phyloP scores from a whole-genome alignment of 2,797 vertebrate genomes.

The Pristis pectinata region DNA sequence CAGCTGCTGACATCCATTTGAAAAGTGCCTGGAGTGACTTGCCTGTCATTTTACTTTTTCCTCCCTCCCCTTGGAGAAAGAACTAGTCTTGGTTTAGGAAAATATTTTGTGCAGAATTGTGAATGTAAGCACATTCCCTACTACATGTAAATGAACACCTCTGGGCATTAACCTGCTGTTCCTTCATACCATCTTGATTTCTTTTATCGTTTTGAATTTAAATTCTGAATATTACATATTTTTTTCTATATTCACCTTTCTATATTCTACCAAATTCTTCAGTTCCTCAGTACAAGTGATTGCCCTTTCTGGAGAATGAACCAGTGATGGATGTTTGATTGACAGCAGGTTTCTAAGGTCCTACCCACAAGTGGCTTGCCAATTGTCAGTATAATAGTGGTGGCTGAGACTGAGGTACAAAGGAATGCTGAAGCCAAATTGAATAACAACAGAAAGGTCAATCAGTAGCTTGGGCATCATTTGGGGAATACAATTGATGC shows the following conservation, averaged over 20 bases:
- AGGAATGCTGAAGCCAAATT: background rate
- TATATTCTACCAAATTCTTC: background rate
- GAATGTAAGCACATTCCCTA: background rate
- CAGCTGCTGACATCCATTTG: constrained; percentile 3
- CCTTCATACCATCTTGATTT: background rate
- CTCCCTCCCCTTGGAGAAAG: background rate
- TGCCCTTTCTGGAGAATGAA: background rate
- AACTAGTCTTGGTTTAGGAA: background rate
- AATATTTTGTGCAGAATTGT: background rate
- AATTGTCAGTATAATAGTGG: background rate
- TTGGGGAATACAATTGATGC: background rate
- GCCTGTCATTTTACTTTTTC: background rate
- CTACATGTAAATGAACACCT: background rate
- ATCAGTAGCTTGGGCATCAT: background rate
- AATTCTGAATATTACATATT: background rate
- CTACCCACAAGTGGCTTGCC: background rate
- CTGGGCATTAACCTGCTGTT: background rate
- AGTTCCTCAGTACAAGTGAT: background rate
- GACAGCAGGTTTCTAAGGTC: background rate
- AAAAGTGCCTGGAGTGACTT: background rate
- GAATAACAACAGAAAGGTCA: constrained; percentile 17
- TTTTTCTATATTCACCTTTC: background rate
- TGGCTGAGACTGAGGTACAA: background rate
- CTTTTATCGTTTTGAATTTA: background rate
- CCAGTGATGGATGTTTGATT: background rate